Conservation (phyloP, 2,113 vertebrate genomes). For the Thamnophis sirtalis region DNA sequence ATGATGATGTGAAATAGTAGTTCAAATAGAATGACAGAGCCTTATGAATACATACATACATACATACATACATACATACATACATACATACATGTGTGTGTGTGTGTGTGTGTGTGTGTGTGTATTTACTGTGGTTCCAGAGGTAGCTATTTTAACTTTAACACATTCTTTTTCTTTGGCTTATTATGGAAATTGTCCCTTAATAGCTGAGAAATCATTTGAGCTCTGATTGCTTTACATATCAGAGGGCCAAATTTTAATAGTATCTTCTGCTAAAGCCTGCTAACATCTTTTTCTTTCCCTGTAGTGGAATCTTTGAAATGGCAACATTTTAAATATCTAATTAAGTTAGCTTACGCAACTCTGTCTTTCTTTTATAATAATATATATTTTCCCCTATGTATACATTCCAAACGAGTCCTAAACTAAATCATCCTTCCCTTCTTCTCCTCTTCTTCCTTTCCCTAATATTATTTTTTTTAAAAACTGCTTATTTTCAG, state of each 20-base stretch:
- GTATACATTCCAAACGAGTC: neutral
- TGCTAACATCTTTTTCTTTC: constrained; percentile 19
- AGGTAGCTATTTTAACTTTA: constrained; percentile 12
- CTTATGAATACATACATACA: neutral
- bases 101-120: no score
- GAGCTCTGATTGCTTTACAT: neutral
- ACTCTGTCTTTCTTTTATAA: neutral
- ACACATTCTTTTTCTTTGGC: constrained; percentile 13
- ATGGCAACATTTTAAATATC: constrained; percentile 17
- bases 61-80: neutral
- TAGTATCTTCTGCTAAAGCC: neutral
- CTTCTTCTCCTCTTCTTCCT: neutral
- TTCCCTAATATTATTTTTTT: neutral
- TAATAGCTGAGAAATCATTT: neutral
- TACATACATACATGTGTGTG: no score
- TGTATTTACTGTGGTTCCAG: neutral
- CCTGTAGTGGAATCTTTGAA: neutral
- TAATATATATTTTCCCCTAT: neutral
- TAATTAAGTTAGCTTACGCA: constrained; percentile 8
- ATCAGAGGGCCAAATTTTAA: neutral
- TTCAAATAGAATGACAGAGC: neutral
- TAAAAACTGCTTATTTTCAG: neutral
- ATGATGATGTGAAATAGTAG: neutral
- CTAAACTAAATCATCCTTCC: neutral
- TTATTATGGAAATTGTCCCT: neutral